A percentile compares a stretch with the other conserved stretches of the same genome.
Conservation (phyloP, 2,113 vertebrate genomes). For the Mesocricetus auratus region DNA sequence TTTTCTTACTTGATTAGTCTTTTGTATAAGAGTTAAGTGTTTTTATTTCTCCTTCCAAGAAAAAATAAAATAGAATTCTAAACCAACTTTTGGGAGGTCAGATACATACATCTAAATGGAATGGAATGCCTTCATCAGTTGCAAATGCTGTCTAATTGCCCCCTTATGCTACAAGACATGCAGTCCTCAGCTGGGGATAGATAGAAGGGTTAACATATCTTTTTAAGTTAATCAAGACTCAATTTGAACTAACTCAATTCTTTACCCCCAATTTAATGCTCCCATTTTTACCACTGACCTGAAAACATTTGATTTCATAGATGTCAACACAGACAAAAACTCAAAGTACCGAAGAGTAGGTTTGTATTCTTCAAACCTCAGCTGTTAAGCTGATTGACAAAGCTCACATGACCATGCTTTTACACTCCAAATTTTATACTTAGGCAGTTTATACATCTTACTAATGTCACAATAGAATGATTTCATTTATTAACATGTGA, state of each 20-base stretch:
- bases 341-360: not conserved
- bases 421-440: not conserved
- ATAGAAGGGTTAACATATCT: conserved; percentile 76
- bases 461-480: conserved; percentile 32
- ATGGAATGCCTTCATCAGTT: conserved; percentile 67
- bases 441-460: not conserved
- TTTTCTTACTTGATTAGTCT: conserved; percentile 59
- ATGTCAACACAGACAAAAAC: conserved; percentile 67
- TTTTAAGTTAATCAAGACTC: conserved; percentile 79
- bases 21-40: conserved; percentile 54
- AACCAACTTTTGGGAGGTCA: conserved; percentile 26
- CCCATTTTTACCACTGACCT: conserved; percentile 78
- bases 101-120: conserved; percentile 18
- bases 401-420: not conserved
- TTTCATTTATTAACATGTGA: conserved; percentile 28
- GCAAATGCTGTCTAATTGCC: conserved; percentile 61
- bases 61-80: conserved; percentile 55
- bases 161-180: not conserved
- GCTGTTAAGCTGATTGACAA: conserved; percentile 26
- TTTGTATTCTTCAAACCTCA: conserved; percentile 7
- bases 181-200: conserved; percentile 51
- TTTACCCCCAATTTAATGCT: conserved; percentile 75
- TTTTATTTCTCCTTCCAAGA: conserved; percentile 65
- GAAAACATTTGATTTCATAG: conserved; percentile 82
- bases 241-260: conserved; percentile 73